Evolutionary conservation across 2,888 invertebrate species (phyloP), one percentile per base, ranked within the genome.

Genomic region (Mythimna vitellina): DNA sequence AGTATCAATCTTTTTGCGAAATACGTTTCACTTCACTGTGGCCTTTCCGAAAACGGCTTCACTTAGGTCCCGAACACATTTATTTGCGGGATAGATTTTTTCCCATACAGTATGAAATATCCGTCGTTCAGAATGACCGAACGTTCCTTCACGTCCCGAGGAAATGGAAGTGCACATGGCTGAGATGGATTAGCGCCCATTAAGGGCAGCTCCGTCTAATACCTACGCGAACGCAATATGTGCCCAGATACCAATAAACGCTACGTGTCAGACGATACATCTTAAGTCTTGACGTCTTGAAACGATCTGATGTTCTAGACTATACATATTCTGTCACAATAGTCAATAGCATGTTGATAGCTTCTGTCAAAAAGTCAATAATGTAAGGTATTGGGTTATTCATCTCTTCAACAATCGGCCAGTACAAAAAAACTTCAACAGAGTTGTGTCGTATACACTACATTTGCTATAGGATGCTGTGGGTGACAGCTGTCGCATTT

Each of bases 161-260:
- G 76, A 84, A 85, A 84, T 83, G 86, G 89, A 88, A 89, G 86
- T 89, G 89, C 87, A 87, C 86, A 82, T 84, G 90, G 90, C 89
- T 86, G 82, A 90, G 92, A 92, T 88, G 89, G 92, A 92, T 92
- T 87, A 89, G 80, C 80, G 72, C 72, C 88, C 90, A 91, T 92
- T 92, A 91, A 86, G 85, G 86, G 74, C 74, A 82, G 79, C 69
- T 65, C 61, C 76, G 65, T 74, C 74, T 80, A 76, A 82, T 86
- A 84, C 83, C 78, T 73, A 73, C 56, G 76, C 76, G 84, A 76
- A 81, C 78, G 76, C 84, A 76, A 81, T 82, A 84, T 82, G 78
- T 75, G 76, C 81, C 67, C 81, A 77, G 84, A 79, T 80, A 74
- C 78, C 84, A 76, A 85, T 83, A 84, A 84, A 85, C 72, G 73